Evolutionary conservation across 2,797 vertebrate genomes (phyloP).

Genomic region (Bucorvus abyssinicus): DNA sequence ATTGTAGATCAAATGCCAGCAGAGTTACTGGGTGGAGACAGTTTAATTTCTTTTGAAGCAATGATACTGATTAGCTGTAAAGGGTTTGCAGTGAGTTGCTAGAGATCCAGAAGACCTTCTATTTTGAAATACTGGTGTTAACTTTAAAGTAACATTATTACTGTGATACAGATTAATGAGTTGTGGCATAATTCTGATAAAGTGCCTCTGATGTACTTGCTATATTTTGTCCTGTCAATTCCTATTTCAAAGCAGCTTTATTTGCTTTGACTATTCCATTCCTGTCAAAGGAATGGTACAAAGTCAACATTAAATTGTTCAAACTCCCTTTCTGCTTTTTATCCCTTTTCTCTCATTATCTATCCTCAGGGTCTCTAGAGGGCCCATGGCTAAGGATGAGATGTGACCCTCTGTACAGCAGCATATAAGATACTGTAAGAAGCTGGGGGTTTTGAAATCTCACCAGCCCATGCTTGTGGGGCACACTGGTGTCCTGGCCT

Average conservation of each 20-base stretch:
- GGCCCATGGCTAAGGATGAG: not conserved
- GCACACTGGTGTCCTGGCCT: not conserved
- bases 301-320: conserved; percentile 19
- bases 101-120: conserved; percentile 55
- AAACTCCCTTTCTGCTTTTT: conserved; percentile 34
- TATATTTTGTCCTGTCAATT: conserved; percentile 30
- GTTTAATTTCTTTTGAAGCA: conserved; percentile 76
- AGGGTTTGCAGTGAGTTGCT: conserved; percentile 16
- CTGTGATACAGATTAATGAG: conserved; percentile 36
- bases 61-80: conserved; percentile 67
- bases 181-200: conserved; percentile 29
- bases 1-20: conserved; percentile 76
- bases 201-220: conserved; percentile 5
- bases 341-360: conserved; percentile 1
- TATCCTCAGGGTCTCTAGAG: not conserved
- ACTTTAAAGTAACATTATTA: conserved; percentile 49
- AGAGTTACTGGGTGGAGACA: conserved; percentile 72
- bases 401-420: not conserved
- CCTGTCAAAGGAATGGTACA: conserved; percentile 29
- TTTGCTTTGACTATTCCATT: not conserved
- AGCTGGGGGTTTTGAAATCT: not conserved
- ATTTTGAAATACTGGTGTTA: conserved; percentile 54
- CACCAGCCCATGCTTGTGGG: not conserved
- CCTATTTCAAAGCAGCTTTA: conserved; percentile 29
- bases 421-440: not conserved